Percentiles rank a stretch among this genome's conserved stretches.
Evolutionary conservation across 2,113 vertebrate genomes (phyloP).

Genomic region (Microcebus lehilahytsara): DNA sequence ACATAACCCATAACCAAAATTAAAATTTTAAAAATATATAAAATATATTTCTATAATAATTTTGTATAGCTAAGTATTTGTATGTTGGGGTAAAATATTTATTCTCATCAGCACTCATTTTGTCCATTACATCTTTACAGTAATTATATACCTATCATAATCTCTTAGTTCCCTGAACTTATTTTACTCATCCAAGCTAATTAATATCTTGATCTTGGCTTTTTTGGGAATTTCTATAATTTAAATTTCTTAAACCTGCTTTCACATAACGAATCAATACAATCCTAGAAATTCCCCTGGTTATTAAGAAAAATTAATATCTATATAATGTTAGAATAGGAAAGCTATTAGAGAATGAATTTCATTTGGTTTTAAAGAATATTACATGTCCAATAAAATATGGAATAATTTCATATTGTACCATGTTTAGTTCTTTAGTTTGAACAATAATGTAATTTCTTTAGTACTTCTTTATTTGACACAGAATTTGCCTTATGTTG

Average conservation of each 20-base stretch:
- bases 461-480: background rate
- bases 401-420: background rate
- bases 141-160: background rate
- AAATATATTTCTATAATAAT: background rate
- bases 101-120: background rate
- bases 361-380: background rate
- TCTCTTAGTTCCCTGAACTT: background rate
- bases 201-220: background rate
- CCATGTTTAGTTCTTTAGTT: background rate
- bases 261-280: too few species aligned
- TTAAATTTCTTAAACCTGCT: background rate
- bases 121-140: background rate
- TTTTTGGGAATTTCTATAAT: background rate
- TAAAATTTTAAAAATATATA: background rate
- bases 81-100: background rate
- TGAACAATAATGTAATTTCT: background rate
- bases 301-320: background rate
- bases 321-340: background rate
- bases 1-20: background rate
- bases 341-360: background rate
- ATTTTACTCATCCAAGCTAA: background rate
- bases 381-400: background rate
- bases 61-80: background rate
- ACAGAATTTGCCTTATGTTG: background rate
- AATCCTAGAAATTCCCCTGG: fast-evolving